phyloP scores from a whole-genome alignment of 1,140 invertebrate genomes.

The Hestina assimilis region DNA sequence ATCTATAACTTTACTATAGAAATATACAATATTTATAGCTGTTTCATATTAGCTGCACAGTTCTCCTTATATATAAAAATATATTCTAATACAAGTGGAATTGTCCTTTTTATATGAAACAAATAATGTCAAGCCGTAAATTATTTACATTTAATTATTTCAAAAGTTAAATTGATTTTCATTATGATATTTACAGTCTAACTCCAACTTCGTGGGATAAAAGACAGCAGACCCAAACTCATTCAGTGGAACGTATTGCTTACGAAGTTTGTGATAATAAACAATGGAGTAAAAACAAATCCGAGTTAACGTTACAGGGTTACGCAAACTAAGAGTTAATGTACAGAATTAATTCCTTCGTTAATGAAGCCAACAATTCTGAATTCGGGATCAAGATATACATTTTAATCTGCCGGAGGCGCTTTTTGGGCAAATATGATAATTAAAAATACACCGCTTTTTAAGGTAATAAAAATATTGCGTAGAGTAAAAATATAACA shows the following conservation, averaged over 20 bases:
- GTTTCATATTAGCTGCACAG: too few relatives aligned
- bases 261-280: slow-evolving; percentile 46
- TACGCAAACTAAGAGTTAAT: slow-evolving; percentile 28
- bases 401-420: slow-evolving; percentile 16
- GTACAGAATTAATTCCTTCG: slow-evolving; percentile 26
- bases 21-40: too few relatives aligned
- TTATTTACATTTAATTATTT: too few relatives aligned
- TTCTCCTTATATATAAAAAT: too few relatives aligned
- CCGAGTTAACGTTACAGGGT: slow-evolving; percentile 30
- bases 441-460: background rate
- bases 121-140: too few relatives aligned
- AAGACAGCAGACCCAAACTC: slow-evolving; percentile 14
- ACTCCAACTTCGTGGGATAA: background rate
- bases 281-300: slow-evolving; percentile 42
- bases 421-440: background rate
- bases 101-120: too few relatives aligned
- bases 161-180: background rate
- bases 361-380: slow-evolving; percentile 16
- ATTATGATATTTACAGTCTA: background rate
- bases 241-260: slow-evolving; percentile 30
- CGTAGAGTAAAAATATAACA: background rate
- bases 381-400: slow-evolving; percentile 12
- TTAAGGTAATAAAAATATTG: background rate
- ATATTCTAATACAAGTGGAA: too few relatives aligned
- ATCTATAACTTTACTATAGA: too few relatives aligned